phyloP scores from a whole-genome alignment of 2,113 vertebrate genomes.

The Pachyramphus minor region DNA sequence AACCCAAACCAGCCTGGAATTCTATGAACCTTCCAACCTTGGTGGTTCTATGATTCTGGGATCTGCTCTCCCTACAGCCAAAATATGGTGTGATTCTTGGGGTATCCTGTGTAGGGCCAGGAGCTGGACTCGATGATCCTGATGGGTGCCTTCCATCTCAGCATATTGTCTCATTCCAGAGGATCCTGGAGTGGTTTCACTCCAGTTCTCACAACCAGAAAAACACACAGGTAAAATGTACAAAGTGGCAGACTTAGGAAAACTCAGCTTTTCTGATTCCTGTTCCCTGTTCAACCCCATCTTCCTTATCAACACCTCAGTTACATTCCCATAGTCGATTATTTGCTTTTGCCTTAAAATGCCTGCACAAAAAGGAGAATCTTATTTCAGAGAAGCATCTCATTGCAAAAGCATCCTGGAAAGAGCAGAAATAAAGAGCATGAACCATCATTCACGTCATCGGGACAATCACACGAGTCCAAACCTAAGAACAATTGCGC shows the following conservation, averaged over 20 bases:
- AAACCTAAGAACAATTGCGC: background rate
- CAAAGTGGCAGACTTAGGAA: background rate
- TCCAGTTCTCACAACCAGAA: background rate
- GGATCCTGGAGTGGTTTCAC: background rate
- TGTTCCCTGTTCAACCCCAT: background rate
- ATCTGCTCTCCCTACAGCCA: background rate
- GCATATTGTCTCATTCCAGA: background rate
- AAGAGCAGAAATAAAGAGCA: background rate
- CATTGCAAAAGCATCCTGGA: slow-evolving; percentile 21
- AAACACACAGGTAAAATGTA: background rate
- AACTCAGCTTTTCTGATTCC: background rate
- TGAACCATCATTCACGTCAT: background rate
- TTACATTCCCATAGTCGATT: background rate
- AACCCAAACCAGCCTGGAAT: background rate
- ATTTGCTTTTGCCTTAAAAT: background rate
- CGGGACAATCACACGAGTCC: background rate
- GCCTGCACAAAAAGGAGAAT: background rate
- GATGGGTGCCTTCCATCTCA: background rate
- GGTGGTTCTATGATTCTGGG: background rate
- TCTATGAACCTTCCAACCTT: background rate
- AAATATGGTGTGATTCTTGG: background rate
- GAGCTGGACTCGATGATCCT: background rate
- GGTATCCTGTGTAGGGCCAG: background rate
- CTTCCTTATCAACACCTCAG: background rate
- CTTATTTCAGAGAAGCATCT: background rate